A percentile compares a stretch with the other conserved stretches of the same genome.
These are phyloP conservation scores for Lepidocyrtoides sp. DNA, from an alignment of 2,888 invertebrate species.

Conservation along the genomic window DNA sequence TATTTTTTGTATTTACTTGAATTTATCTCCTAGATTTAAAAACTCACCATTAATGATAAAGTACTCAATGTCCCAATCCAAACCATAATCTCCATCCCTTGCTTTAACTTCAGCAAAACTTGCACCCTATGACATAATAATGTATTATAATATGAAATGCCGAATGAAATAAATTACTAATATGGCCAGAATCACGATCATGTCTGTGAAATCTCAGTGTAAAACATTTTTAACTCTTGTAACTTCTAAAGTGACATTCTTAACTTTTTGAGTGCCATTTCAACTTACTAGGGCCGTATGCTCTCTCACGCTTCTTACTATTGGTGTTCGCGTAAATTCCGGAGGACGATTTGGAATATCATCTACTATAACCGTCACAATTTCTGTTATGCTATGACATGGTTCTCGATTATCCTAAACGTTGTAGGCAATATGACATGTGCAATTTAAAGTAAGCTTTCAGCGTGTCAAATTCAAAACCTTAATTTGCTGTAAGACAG, in stretches of 20 bases:
- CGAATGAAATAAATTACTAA: too few relatives aligned
- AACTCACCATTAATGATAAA: constrained; percentile 22
- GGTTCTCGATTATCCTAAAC: too few relatives aligned
- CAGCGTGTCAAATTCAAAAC: too few relatives aligned
- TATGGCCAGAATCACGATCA: too few relatives aligned
- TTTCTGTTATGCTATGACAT: not conserved
- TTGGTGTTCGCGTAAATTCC: constrained; percentile 50
- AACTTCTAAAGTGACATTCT: not conserved
- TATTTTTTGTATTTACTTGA: not conserved
- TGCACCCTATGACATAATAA: constrained; percentile 7
- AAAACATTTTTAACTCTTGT: too few relatives aligned
- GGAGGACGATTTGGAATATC: constrained; percentile 70
- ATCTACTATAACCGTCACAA: constrained; percentile 31
- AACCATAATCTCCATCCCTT: constrained; percentile 67
- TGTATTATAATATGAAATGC: not conserved
- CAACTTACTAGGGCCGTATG: constrained; percentile 15
- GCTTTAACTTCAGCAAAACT: constrained; percentile 24
- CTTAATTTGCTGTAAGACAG: too few relatives aligned
- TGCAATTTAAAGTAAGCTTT: too few relatives aligned
- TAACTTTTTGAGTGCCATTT: not conserved
- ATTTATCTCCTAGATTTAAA: too few relatives aligned
- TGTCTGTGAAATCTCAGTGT: too few relatives aligned
- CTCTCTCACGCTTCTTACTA: constrained; percentile 10
- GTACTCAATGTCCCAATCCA: constrained; percentile 62
- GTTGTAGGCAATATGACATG: too few relatives aligned